Base-by-base conservation (phyloP, 2,113 vertebrate species). In the Tenebrosternarchus preto region DNA sequence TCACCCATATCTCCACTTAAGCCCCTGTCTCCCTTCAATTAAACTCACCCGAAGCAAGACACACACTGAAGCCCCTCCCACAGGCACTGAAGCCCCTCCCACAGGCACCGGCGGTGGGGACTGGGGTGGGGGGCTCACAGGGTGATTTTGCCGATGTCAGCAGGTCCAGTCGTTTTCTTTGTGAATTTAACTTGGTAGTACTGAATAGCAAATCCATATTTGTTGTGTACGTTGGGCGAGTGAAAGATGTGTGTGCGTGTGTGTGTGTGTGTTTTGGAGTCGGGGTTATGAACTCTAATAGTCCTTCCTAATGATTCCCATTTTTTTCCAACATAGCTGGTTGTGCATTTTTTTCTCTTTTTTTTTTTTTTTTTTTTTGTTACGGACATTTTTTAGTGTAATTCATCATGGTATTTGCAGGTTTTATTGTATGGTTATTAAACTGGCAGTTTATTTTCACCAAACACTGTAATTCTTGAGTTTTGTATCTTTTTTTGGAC, bases 391-490 rank as follows among this genome's bases (percentile, higher is more conserved):
- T 85, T 88, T 87, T 90, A 89, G 90, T 91, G 91, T 93, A 90
- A 92, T 90, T 93, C 84, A 88, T 92, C 86, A 89, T 92, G 85
- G 89, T 92, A 91, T 91, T 92, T 92, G 86, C 91, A 91, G 91
- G 91, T 91, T 92, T 91, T 92, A 92, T 92, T 91, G 88, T 92
- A 91, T 88, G 89, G 90, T 91, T 92, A 91, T 92, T 91, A 90
- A 92, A 92, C 91, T 91, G 92, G 90, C 92, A 92, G 92, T 93
- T 91, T 88, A 93, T 92, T 92, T 94, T 91, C 91, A 93, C 92
- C 90, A 91, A 92, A 90, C 92, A 93, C 91, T 93, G 92, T 93
- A 92, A 93, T 89, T 88, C 89, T 74, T 91, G 88, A 89, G 84
- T 87, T 86, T 90, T 91, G 83, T 90, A 89, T 92, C 88, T 85